Conservation (phyloP, 1,140 invertebrate species). For the Drosophila oshimai region DNA sequence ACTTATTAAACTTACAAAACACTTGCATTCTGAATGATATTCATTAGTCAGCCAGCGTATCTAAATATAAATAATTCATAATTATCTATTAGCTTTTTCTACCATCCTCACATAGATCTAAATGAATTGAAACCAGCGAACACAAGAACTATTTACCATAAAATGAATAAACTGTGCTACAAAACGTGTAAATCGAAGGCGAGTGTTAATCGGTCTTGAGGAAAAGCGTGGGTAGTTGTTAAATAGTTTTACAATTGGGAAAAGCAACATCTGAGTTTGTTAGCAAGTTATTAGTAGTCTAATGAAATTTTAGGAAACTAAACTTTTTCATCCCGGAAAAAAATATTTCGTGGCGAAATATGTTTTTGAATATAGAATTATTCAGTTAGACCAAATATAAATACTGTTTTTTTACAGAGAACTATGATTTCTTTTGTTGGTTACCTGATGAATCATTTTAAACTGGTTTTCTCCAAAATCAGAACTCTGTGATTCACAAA, state of each 20-base stretch:
- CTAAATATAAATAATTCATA: constrained; percentile 45
- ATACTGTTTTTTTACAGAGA: no score
- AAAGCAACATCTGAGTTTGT: no score
- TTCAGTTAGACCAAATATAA: no score
- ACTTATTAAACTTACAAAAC: constrained; percentile 19
- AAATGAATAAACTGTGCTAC: constrained; percentile 40
- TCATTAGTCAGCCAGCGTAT: constrained; percentile 55
- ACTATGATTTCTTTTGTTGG: no score
- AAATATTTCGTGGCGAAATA: background rate
- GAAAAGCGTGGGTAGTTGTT: background rate
- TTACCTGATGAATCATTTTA: background rate
- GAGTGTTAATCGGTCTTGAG: background rate
- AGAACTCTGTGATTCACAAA: no score
- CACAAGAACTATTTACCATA: constrained; percentile 36
- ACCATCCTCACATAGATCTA: constrained; percentile 40
- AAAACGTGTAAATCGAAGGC: background rate
- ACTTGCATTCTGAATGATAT: constrained; percentile 41
- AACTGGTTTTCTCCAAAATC: background rate
- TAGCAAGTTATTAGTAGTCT: no score
- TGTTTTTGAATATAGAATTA: no score
- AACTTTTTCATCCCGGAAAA: no score
- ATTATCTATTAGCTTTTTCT: constrained; percentile 46
- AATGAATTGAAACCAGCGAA: constrained; percentile 42
- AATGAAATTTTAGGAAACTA: no score
- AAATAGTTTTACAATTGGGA: no score